These are phyloP conservation scores for Sepioteuthis lessoniana DNA, from an alignment of 2,888 invertebrate species.

Conservation along the genomic window DNA sequence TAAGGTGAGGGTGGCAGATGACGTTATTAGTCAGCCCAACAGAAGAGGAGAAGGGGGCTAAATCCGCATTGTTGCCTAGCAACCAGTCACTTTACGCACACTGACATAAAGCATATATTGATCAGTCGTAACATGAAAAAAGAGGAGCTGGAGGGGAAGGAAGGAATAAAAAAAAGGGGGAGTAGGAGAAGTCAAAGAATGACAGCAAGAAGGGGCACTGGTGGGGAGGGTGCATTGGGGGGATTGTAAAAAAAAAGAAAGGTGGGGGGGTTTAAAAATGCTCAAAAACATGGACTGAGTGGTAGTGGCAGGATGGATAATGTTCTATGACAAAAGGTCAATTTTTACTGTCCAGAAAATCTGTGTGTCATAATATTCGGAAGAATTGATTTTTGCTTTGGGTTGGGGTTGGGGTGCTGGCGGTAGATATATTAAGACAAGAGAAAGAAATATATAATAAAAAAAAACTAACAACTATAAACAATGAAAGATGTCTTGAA, in stretches of 20 bases:
- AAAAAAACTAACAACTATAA: no score
- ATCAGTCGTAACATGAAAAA: not conserved
- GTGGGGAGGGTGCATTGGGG: no score
- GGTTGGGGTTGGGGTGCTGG: not conserved
- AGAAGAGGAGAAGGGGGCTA: no score
- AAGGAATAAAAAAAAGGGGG: not conserved
- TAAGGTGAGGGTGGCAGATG: no score
- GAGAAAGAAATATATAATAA: not conserved
- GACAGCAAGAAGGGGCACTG: not conserved
- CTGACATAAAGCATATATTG: not conserved
- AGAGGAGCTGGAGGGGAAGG: no score
- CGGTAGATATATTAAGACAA: not conserved
- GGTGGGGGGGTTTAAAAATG: no score
- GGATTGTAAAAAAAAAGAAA: not conserved
- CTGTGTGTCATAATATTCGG: not conserved
- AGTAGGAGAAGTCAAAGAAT: not conserved
- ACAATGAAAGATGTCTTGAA: no score
- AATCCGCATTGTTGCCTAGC: not conserved
- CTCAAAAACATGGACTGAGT: not conserved
- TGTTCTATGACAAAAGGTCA: not conserved
- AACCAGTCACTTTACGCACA: not conserved
- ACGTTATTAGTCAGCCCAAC: no score
- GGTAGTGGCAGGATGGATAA: not conserved
- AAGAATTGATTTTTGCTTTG: not conserved
- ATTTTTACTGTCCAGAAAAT: not conserved